Evolutionary conservation across 2,888 invertebrate species (phyloP).

Genomic region (Pandemis cinnamomeana): DNA sequence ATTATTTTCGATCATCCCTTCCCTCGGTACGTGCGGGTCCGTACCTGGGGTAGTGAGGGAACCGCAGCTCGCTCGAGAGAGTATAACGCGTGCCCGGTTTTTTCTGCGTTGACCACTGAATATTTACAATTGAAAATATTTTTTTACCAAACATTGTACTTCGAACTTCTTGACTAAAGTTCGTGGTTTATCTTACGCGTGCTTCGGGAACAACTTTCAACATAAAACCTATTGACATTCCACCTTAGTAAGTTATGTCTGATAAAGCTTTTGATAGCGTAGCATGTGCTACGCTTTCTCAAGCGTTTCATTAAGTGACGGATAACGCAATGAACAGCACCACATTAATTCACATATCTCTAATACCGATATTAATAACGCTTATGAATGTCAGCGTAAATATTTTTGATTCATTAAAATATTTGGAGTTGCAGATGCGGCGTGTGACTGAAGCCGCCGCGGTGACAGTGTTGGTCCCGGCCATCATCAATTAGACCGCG

Average conservation of each 20-base stretch:
- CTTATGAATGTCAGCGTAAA: conserved; percentile 29
- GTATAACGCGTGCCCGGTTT: conserved; percentile 79
- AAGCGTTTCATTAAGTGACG: conserved; percentile 26
- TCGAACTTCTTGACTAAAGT: neutral
- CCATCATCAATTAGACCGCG: conserved; percentile 60
- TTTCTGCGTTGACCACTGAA: conserved; percentile 74
- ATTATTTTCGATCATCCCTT: conserved; percentile 85
- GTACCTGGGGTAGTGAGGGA: conserved; percentile 78
- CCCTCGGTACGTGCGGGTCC: conserved; percentile 80
- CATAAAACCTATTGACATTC: conserved; percentile 13
- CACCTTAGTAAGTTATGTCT: conserved; percentile 10
- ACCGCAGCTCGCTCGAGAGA: conserved; percentile 53
- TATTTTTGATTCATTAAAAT: conserved; percentile 43
- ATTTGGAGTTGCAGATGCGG: conserved; percentile 50
- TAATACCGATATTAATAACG: conserved; percentile 35
- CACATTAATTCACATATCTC: conserved; percentile 37
- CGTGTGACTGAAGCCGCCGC: conserved; percentile 60
- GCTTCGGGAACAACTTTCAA: conserved; percentile 5
- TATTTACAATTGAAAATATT: conserved; percentile 47
- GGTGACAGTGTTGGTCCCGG: conserved; percentile 53
- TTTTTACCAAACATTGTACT: conserved; percentile 13
- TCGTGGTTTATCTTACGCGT: neutral
- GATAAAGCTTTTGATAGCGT: conserved; percentile 32
- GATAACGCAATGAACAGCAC: conserved; percentile 24
- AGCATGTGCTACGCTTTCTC: conserved; percentile 35